Percentiles rank a stretch among this genome's conserved stretches.
Evolutionary conservation across 2,888 invertebrate species (phyloP).

Genomic region (Folsomia candida): DNA sequence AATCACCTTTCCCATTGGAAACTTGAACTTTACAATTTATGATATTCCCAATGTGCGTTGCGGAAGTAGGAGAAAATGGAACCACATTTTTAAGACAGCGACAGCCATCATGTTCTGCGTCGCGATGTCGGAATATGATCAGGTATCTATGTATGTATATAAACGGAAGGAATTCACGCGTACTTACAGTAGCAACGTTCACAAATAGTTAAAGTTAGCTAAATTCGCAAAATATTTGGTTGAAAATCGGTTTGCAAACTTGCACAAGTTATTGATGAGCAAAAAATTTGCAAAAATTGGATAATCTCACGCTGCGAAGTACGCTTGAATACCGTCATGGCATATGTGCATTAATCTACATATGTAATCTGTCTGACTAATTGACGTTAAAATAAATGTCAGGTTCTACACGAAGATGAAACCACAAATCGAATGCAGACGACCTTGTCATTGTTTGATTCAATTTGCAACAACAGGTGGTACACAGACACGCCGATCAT

Average conservation of each 20-base stretch:
- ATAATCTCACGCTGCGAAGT: no score
- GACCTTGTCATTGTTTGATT: slow-evolving; percentile 98
- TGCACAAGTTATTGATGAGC: no score
- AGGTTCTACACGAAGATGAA: slow-evolving; percentile 97
- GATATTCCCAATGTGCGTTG: slow-evolving; percentile 98
- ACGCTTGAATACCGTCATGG: neutral
- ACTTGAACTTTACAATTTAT: slow-evolving; percentile 99
- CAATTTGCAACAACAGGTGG: slow-evolving; percentile 99
- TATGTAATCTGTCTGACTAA: no score
- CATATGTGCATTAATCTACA: neutral
- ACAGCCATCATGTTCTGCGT: slow-evolving; percentile 99
- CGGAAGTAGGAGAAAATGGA: slow-evolving; percentile 99
- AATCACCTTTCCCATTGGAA: slow-evolving; percentile 99
- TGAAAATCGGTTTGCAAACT: no score
- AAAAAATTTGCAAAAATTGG: no score
- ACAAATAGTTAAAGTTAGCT: no score
- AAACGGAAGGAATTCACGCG: no score
- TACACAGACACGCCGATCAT: slow-evolving; percentile 99
- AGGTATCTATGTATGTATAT: no score
- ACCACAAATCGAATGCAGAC: slow-evolving; percentile 99
- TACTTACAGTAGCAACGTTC: no score
- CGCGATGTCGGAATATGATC: slow-evolving; percentile 99
- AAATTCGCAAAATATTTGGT: no score
- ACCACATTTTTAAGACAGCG: slow-evolving; percentile 84
- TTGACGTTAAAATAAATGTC: no score